These are phyloP conservation scores for Diadegma fenestrale DNA, from an alignment of 2,888 invertebrate genomes.

Conservation along the genomic window DNA sequence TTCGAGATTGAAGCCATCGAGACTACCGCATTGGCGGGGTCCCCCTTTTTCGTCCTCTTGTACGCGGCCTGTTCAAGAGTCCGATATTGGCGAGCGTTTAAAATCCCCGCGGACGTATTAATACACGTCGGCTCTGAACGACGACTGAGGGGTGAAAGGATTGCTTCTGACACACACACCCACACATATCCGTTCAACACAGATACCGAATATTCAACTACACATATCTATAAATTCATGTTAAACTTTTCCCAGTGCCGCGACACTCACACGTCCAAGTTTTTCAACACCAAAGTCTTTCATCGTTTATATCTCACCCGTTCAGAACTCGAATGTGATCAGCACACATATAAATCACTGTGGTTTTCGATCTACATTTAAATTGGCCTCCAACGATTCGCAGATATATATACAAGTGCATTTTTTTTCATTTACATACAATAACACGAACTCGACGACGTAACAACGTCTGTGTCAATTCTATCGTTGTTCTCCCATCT, in stretches of 20 bases:
- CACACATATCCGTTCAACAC: too few species aligned
- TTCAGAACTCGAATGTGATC: conserved; percentile 10
- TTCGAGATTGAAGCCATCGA: conserved; percentile 39
- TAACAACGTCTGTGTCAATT: conserved; percentile 15
- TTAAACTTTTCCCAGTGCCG: neutral
- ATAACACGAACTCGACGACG: neutral
- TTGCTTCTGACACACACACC: conserved; percentile 31
- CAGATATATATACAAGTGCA: conserved; percentile 32
- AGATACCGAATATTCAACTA: too few species aligned
- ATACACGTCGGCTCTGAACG: conserved; percentile 52
- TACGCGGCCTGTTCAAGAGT: conserved; percentile 44
- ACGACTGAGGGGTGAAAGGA: conserved; percentile 46
- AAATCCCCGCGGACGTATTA: conserved; percentile 77
- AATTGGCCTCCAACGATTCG: conserved; percentile 76
- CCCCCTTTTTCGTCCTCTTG: conserved; percentile 6
- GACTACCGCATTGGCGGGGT: conserved; percentile 13
- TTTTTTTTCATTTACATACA: conserved; percentile 3
- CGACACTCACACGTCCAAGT: conserved; percentile 73
- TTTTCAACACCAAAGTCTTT: conserved; percentile 69
- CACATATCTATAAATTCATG: conserved; percentile 1
- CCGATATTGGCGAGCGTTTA: conserved; percentile 72
- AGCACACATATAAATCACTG: conserved; percentile 10
- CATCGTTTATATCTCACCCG: conserved; percentile 46
- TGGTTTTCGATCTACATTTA: conserved; percentile 78
- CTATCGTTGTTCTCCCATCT: conserved; percentile 27